These are phyloP conservation scores for Limanda limanda DNA, from an alignment of 2,113 vertebrate genomes.

Conservation along the genomic window DNA sequence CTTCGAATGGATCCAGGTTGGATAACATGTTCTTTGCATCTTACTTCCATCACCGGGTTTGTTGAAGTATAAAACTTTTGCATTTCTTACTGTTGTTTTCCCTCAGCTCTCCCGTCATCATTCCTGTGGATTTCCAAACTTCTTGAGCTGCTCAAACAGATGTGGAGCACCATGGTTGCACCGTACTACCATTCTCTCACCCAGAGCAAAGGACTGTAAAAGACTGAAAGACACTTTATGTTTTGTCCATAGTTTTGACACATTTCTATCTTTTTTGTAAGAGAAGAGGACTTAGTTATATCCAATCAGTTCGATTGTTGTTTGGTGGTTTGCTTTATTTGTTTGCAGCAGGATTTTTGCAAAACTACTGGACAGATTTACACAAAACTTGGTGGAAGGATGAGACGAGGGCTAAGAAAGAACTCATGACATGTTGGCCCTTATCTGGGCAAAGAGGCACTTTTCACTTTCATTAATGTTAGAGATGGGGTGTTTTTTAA, in stretches of 20 bases:
- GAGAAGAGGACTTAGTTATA: no score
- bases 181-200: slow-evolving; percentile 60
- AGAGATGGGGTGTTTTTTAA: no score
- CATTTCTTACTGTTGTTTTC: neutral
- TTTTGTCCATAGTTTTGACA: neutral
- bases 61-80: neutral
- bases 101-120: slow-evolving; percentile 77
- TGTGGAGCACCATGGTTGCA: slow-evolving; percentile 78
- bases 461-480: no score
- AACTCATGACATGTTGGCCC: no score
- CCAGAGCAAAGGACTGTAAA: slow-evolving; percentile 29
- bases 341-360: no score
- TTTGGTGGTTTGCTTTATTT: no score
- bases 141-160: slow-evolving; percentile 73
- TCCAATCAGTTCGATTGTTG: no score
- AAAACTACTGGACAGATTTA: no score
- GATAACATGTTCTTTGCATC: neutral
- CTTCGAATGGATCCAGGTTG: slow-evolving; percentile 91
- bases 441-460: no score
- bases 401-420: no score
- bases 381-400: no score
- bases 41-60: neutral
- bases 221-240: slow-evolving; percentile 12
- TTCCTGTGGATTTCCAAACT: slow-evolving; percentile 83
- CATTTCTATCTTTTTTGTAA: neutral